These are phyloP conservation scores for Chaenocephalus aceratus DNA, from an alignment of 2,113 vertebrate genomes.

Conservation along the genomic window DNA sequence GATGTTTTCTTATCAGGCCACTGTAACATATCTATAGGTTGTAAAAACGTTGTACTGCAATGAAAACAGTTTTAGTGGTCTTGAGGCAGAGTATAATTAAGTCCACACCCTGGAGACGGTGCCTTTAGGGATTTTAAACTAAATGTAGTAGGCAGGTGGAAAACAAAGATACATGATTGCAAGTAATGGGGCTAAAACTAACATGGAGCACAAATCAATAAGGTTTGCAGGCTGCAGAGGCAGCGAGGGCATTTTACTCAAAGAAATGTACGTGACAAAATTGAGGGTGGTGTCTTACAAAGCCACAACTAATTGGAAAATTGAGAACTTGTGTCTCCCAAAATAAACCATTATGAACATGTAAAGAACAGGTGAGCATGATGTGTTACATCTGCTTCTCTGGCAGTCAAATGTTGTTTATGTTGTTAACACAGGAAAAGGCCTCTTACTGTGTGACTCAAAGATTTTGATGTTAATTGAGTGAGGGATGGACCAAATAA, in stretches of 20 bases:
- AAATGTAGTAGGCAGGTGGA: conserved; percentile 18
- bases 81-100: conserved; percentile 36
- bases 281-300: background rate
- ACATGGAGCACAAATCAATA: background rate
- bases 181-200: conserved; percentile 12
- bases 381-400: background rate
- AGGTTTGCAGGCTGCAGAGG: background rate
- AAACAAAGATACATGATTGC: background rate
- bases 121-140: conserved; percentile 13
- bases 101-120: background rate
- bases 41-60: background rate
- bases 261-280: background rate
- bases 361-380: background rate
- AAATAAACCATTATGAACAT: background rate
- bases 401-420: background rate
- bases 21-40: conserved; percentile 6
- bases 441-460: background rate
- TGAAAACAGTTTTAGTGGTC: conserved; percentile 9
- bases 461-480: background rate
- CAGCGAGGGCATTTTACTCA: background rate
- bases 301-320: background rate
- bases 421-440: background rate
- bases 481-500: background rate
- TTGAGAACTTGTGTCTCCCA: background rate
- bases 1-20: background rate